These are phyloP conservation scores for Tetanocera ferruginea DNA, from an alignment of 2,888 invertebrate genomes.

Conservation along the genomic window DNA sequence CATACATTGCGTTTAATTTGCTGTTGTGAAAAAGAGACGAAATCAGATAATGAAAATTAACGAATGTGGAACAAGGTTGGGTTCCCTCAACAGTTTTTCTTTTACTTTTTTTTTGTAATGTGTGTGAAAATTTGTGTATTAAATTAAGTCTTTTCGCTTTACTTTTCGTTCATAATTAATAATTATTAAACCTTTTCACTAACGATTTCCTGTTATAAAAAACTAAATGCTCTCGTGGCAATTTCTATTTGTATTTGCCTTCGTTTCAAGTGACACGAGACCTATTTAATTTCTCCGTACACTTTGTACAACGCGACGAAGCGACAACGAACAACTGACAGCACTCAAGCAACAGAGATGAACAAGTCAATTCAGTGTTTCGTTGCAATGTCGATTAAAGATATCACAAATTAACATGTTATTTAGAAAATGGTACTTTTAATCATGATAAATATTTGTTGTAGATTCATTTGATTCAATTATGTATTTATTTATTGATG, in stretches of 20 bases:
- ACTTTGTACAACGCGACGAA: conserved; percentile 19
- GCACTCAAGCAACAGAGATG: conserved; percentile 22
- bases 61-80: conserved; percentile 45
- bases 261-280: conserved; percentile 24
- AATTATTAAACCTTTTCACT: conserved; percentile 22
- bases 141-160: not conserved
- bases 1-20: not conserved
- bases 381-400: not conserved
- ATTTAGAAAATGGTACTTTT: no score
- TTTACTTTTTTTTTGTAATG: not conserved
- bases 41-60: not conserved
- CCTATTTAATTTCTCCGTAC: not conserved
- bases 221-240: conserved; percentile 37
- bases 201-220: not conserved
- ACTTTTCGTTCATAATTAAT: not conserved
- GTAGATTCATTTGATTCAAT: no score
- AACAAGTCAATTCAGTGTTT: conserved; percentile 11
- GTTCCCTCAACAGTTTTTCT: conserved; percentile 35
- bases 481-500: no score
- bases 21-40: conserved; percentile 10
- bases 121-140: not conserved
- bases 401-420: no score
- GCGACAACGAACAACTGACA: conserved; percentile 29
- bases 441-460: no score
- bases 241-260: conserved; percentile 22